Conservation (phyloP, 2,113 vertebrate genomes). For the Noturus placidus region DNA sequence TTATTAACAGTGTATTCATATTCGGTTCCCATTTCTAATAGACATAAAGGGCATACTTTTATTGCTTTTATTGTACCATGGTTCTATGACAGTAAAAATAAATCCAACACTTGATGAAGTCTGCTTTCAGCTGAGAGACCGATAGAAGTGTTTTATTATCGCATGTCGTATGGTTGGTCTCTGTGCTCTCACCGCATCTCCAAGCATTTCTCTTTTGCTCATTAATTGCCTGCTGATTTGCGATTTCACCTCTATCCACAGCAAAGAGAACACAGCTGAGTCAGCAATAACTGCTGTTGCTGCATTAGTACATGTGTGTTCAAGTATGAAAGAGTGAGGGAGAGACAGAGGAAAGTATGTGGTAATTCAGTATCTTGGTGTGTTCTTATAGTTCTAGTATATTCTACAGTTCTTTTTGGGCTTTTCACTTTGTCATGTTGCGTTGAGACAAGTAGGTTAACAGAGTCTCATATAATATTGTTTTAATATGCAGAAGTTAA, state of each 20-base stretch:
- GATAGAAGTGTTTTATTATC: background rate
- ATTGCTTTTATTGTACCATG: background rate
- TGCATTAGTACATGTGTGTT: conserved; percentile 9
- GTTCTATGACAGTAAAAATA: background rate
- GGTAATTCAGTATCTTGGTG: background rate
- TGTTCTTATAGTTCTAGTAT: background rate
- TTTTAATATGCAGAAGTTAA: background rate
- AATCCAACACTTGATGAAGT: background rate
- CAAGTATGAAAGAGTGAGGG: background rate
- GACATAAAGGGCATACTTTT: background rate
- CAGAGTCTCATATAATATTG: background rate
- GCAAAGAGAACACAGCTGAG: conserved; percentile 33
- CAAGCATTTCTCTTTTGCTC: background rate
- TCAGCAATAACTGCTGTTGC: conserved; percentile 36
- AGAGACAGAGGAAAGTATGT: background rate
- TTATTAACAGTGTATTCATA: background rate
- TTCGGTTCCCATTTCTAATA: background rate
- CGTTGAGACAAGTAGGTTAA: background rate
- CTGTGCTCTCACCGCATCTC: background rate
- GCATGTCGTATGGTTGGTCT: too few relatives aligned
- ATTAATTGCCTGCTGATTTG: conserved; percentile 28
- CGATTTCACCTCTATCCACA: conserved; percentile 12
- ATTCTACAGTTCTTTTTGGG: background rate
- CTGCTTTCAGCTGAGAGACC: background rate
- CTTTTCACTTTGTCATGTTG: background rate